phyloP scores from a whole-genome alignment of 2,113 vertebrate genomes.

The Myotis davidii region DNA sequence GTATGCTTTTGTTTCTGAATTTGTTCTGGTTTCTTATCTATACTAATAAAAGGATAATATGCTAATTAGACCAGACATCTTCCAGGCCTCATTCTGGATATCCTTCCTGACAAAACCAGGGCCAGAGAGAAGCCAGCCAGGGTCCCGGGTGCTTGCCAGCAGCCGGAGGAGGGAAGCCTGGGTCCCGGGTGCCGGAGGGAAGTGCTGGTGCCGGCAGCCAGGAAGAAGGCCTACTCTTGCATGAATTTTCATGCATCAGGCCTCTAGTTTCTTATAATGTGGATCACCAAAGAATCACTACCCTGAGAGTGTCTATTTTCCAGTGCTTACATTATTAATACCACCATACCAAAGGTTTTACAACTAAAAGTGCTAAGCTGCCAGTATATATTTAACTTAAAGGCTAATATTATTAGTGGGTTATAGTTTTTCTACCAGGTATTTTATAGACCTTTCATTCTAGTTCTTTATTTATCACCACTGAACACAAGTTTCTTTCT shows the following conservation, averaged over 20 bases:
- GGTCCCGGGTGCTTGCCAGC: too few relatives aligned
- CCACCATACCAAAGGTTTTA: not conserved
- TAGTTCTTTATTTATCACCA: not conserved
- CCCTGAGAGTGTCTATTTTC: not conserved
- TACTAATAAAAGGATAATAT: too few relatives aligned
- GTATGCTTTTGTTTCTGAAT: not conserved
- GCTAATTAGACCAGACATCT: too few relatives aligned
- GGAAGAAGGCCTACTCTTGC: too few relatives aligned
- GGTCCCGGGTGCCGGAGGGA: too few relatives aligned
- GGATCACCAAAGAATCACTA: not conserved
- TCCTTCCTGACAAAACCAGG: too few relatives aligned
- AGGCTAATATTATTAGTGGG: not conserved
- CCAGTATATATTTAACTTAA: not conserved
- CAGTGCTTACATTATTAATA: not conserved
- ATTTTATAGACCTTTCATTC: not conserved
- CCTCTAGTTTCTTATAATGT: not conserved
- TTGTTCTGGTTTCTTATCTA: not conserved
- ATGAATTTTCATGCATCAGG: too few relatives aligned
- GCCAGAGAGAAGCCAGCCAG: too few relatives aligned
- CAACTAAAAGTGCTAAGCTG: not conserved
- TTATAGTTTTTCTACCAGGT: not conserved
- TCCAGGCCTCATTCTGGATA: too few relatives aligned
- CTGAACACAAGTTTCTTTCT: slow-evolving; percentile 34
- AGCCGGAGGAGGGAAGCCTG: too few relatives aligned
- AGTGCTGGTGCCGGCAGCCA: too few relatives aligned